Base-by-base conservation (phyloP, 1,140 invertebrate genomes). In the Daktulosphaira vitifoliae region DNA sequence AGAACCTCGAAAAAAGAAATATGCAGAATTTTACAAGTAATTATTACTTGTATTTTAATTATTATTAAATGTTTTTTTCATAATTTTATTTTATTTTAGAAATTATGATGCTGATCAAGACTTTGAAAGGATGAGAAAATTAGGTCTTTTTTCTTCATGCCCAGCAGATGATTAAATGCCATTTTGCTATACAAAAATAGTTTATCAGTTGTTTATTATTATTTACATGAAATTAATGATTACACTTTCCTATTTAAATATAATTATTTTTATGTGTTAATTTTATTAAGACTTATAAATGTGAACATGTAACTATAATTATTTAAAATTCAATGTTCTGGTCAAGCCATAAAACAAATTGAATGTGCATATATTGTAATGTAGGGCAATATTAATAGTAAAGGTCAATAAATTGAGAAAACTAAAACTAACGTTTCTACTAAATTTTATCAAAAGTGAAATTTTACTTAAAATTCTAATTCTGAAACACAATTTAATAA, bases 1-100 rank as follows among this genome's bases (percentile, higher is more conserved):
- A 44, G 79, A 81, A 66, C 73, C 76, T 3, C 76, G 80, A 65
- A 84, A 84, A 72, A 73, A 75, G 71, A 74, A 72, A 70, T 85
- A 84, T 70, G 82, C 81, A 49, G 81, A 84, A 69, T 85, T 83
- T 72, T 84, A 84, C 78, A 84, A 79, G 84, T 84, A 75, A 73
- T 20, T 67, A 59, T 68, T 11, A 44, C 39, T n/a, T 44, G 25
- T 33, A 15, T 54, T 15, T 37, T 44, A 51, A n/a, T 18, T 65
- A 4, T 25, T 15, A 11, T 66, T 48, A 46, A 38, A 42, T 69
- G n/a, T n/a, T n/a, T n/a, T n/a, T n/a, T n/a, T n/a, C n/a, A n/a
- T n/a, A n/a, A 68, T 67, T 52, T 33, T 65, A 69, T 70, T 70
- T 50, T 71, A 68, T 71, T 74, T 62, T 68, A 81, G 80, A 69